Evolutionary conservation across 2,888 invertebrate species (phyloP).

Genomic region (Macaria liturata): DNA sequence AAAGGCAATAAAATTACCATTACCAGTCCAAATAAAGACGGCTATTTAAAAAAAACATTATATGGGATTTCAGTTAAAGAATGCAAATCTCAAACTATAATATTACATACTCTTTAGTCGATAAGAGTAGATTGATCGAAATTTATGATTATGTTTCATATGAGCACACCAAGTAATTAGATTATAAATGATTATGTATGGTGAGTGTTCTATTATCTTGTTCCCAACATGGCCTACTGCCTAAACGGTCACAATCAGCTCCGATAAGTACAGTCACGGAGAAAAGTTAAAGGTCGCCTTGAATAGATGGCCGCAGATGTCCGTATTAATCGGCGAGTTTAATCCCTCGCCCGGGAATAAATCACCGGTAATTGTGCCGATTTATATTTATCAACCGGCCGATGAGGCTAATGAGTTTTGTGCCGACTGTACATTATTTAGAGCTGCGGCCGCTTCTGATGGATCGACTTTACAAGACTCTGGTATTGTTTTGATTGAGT

Average conservation of each 20-base stretch:
- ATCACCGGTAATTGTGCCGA: slow-evolving; percentile 74
- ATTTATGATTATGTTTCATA: too few relatives aligned
- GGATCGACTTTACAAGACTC: slow-evolving; percentile 13
- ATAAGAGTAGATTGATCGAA: too few relatives aligned
- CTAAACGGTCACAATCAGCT: not conserved
- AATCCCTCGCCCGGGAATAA: slow-evolving; percentile 71
- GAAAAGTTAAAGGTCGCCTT: slow-evolving; percentile 72
- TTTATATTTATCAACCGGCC: slow-evolving; percentile 74
- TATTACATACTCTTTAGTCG: too few relatives aligned
- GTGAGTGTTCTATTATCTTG: too few relatives aligned
- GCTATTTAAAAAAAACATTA: too few relatives aligned
- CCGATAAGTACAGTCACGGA: slow-evolving; percentile 69
- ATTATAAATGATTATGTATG: too few relatives aligned
- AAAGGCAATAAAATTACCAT: too few relatives aligned
- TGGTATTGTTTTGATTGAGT: not conserved
- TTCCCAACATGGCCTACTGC: not conserved
- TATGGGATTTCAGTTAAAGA: too few relatives aligned
- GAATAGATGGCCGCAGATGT: slow-evolving; percentile 76
- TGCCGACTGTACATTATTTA: slow-evolving; percentile 50
- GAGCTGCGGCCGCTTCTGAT: slow-evolving; percentile 32
- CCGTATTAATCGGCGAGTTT: slow-evolving; percentile 75
- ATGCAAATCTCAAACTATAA: too few relatives aligned
- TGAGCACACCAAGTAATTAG: too few relatives aligned
- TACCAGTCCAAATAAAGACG: too few relatives aligned
- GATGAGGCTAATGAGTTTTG: slow-evolving; percentile 52